Evolutionary conservation across 2,797 vertebrate species (phyloP), one percentile per base, ranked within the genome.

Genomic region (Loriculus beryllinus): DNA sequence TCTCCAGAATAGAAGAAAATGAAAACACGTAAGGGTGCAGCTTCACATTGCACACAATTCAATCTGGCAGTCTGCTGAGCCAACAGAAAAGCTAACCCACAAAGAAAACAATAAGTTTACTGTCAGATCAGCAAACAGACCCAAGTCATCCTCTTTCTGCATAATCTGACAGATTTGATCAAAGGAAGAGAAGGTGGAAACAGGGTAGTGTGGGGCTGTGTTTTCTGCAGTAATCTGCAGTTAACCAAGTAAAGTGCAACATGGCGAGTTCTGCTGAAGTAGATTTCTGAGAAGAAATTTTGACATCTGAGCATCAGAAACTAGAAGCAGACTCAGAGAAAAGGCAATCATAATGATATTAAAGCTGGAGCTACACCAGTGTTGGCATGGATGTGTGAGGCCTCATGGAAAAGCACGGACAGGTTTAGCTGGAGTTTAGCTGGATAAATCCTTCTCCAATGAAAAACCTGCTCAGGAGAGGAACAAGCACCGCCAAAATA

Each of bases 61-160:
- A 71, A 49, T 9, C 42, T 6, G 49, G 42, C 54, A 84, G 52
- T 47, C 42, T 65, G 54, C 92, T 69, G 70, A 86, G 74, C 76
- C 82, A 83, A 51, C 42, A 94, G 51, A 82, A 83, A 87, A 87
- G 68, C 43, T 54, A 76, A 76, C 56, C 56, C 84, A 74, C 43
- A 39, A 63, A 74, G 78, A 63, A 90, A 79, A 31, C 9, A 71
- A 37, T 18, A 21, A 54, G 62, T 51, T 72, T 51, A 60, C 9
- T 95, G 86, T 75, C 72, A 71, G 65, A 64, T 78, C 77, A 75
- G 87, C 79, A 78, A 92, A 57, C 12, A 21, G 64, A 56, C 40
- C 20, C 15, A 3, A 31, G 65, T 45, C 82, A 81, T 35, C 62
- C 69, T 47, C 42, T 22, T 31, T 22, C 72, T 48, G 40, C 72